phyloP scores from a whole-genome alignment of 1,140 invertebrate genomes.

The Drosophila equinoxialis region DNA sequence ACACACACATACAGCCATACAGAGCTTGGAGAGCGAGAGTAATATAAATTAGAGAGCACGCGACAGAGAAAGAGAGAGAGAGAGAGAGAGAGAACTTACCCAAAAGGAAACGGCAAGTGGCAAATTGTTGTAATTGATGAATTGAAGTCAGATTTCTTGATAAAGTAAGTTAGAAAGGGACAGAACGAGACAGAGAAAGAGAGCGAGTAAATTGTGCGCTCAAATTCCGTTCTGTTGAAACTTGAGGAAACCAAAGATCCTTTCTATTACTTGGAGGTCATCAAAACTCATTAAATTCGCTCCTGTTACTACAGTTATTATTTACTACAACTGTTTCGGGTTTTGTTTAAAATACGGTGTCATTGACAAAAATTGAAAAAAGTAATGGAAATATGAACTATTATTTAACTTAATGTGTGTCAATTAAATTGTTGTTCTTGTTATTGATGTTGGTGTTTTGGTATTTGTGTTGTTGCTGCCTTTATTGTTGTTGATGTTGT shows the following conservation, averaged over 20 bases:
- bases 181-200: slow-evolving; percentile 25
- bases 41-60: slow-evolving; percentile 16
- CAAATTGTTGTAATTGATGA: slow-evolving; percentile 11
- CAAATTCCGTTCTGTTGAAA: not conserved
- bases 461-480: slow-evolving; percentile 33
- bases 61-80: not conserved
- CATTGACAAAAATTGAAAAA: not conserved
- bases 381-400: not conserved
- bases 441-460: not conserved
- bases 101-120: slow-evolving; percentile 10
- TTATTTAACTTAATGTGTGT: not conserved
- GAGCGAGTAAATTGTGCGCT: not conserved
- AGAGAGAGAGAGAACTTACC: slow-evolving; percentile 12
- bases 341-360: not conserved
- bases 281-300: not conserved
- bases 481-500: slow-evolving; percentile 28
- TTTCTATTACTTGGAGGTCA: not conserved
- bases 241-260: too few relatives aligned
- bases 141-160: slow-evolving; percentile 22
- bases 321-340: not conserved
- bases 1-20: not conserved
- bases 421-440: slow-evolving; percentile 11
- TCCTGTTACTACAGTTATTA: not conserved
- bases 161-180: slow-evolving; percentile 21
- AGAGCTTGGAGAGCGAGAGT: slow-evolving; percentile 21